phyloP scores from a whole-genome alignment of 2,113 vertebrate species.

The Caretta caretta region DNA sequence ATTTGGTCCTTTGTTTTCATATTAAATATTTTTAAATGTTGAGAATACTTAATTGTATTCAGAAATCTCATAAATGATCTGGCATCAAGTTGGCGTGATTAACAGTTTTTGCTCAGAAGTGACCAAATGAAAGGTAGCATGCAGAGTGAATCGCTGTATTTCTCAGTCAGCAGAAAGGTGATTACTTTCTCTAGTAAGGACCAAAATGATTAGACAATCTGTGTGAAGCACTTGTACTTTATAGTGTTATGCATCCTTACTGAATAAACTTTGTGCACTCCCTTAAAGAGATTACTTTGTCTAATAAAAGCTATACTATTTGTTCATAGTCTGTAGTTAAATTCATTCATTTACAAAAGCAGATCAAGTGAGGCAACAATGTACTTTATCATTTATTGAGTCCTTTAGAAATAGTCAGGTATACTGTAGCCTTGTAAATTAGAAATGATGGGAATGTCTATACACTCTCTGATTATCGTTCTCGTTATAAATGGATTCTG shows the following conservation, averaged over 20 bases:
- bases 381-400: neutral
- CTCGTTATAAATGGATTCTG: neutral
- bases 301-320: neutral
- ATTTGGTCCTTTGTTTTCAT: neutral
- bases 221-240: rapidly evolving
- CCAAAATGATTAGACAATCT: neutral
- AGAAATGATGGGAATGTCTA: neutral
- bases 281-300: neutral
- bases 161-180: neutral
- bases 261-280: neutral
- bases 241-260: neutral
- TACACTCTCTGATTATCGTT: neutral
- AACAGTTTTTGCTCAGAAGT: neutral
- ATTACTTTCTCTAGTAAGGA: neutral
- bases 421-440: rapidly evolving
- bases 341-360: neutral
- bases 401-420: neutral
- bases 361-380: neutral
- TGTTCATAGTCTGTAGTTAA: neutral
- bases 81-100: neutral
- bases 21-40: constrained; percentile 30
- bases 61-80: neutral
- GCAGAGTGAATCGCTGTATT: neutral
- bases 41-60: neutral
- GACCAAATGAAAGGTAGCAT: neutral